A percentile compares a stretch with the other conserved stretches of the same genome.
Conservation (phyloP, 2,888 invertebrate species). For the Spialia ferax region DNA sequence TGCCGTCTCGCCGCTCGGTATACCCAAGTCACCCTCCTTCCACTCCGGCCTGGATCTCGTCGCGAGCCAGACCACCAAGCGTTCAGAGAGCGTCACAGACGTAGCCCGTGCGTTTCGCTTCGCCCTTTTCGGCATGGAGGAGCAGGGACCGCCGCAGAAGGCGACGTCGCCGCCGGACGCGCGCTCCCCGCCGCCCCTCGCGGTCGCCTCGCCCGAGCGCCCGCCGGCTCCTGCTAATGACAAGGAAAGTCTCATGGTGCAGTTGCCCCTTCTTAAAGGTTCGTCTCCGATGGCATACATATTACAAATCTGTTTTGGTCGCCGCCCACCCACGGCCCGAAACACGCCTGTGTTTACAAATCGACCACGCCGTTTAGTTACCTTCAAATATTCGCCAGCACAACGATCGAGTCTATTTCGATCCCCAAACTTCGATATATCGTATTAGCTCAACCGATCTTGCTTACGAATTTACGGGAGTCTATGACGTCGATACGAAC, state of each 20-base stretch:
- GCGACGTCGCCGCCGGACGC: conserved; percentile 78
- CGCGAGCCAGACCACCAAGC: conserved; percentile 87
- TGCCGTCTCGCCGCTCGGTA: conserved; percentile 89
- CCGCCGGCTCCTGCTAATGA: conserved; percentile 66
- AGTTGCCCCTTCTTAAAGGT: conserved; percentile 85
- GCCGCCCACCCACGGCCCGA: conserved; percentile 15
- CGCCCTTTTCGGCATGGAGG: conserved; percentile 77
- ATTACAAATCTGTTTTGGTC: conserved; percentile 6
- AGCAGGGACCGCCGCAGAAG: conserved; percentile 71
- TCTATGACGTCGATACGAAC: conserved; percentile 25
- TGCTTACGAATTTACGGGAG: conserved; percentile 7
- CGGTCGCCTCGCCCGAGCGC: conserved; percentile 67
- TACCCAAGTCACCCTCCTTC: conserved; percentile 95
- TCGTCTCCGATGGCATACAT: conserved; percentile 53
- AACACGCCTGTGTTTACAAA: conserved; percentile 38
- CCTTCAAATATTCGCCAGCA: conserved; percentile 54
- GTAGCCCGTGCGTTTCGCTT: conserved; percentile 82
- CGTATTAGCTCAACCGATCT: conserved; percentile 12
- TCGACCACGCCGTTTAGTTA: conserved; percentile 30
- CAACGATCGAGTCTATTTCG: conserved; percentile 59
- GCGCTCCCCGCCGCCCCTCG: conserved; percentile 74
- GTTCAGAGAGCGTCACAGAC: conserved; percentile 79
- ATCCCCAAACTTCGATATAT: conserved; percentile 35
- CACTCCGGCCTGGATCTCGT: conserved; percentile 95
- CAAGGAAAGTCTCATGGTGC: conserved; percentile 81